These are phyloP conservation scores for Chloropsis hardwickii DNA, from an alignment of 2,113 vertebrate genomes.

Conservation along the genomic window DNA sequence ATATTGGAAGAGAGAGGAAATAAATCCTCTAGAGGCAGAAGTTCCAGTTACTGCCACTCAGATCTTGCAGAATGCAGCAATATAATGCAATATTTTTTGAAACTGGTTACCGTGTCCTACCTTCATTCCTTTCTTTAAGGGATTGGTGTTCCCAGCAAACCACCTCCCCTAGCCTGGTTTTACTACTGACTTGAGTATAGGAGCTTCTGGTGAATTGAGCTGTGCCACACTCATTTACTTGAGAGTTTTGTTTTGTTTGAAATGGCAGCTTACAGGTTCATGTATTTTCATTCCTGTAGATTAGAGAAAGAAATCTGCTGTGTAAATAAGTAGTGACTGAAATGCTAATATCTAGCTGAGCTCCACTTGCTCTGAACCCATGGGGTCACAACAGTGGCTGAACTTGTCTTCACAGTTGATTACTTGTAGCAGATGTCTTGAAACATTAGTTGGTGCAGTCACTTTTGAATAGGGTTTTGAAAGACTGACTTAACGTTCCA, in stretches of 20 bases:
- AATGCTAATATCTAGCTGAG: not conserved
- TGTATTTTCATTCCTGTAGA: not conserved
- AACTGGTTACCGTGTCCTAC: not conserved
- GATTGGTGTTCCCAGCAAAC: not conserved
- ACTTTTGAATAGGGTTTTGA: not conserved
- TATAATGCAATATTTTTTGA: not conserved
- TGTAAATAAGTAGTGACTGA: not conserved
- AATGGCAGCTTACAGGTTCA: not conserved
- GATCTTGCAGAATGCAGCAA: not conserved
- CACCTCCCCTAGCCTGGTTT: not conserved
- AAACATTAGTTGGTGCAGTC: not conserved
- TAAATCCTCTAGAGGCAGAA: not conserved
- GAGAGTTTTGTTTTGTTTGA: not conserved
- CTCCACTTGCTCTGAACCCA: not conserved
- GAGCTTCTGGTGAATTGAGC: not conserved
- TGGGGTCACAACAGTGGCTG: not conserved
- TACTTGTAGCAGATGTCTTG: not conserved
- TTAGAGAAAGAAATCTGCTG: not conserved
- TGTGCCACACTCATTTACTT: not conserved
- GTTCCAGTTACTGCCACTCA: not conserved
- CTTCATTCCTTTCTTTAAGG: not conserved
- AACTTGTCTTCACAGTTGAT: not conserved
- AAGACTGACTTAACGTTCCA: not conserved
- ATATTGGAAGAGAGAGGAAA: not conserved
- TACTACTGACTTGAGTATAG: fast-evolving